Conservation (phyloP, 1,140 invertebrate genomes). For the Polypedilum pembai region DNA sequence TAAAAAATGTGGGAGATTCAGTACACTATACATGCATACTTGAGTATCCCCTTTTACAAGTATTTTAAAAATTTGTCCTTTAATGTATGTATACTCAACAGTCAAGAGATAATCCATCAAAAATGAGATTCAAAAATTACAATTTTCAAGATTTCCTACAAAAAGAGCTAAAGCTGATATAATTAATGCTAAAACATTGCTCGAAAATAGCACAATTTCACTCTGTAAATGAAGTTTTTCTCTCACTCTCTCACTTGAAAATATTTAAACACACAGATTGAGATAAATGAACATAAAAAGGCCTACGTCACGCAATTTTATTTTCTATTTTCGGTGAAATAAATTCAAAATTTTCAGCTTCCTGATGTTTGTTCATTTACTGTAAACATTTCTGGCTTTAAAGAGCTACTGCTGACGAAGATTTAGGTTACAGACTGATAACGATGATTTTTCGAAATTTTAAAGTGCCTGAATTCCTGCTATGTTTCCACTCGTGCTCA, state of each 20-base stretch:
- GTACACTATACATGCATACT: too few species aligned
- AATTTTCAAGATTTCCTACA: conserved; percentile 2
- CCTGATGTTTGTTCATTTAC: too few species aligned
- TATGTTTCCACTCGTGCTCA: too few species aligned
- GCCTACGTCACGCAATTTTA: conserved; percentile 11
- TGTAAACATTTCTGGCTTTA: too few species aligned
- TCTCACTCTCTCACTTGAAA: background rate
- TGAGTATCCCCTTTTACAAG: background rate
- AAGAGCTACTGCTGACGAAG: too few species aligned
- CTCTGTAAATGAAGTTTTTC: conserved; percentile 18
- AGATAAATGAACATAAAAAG: conserved; percentile 19
- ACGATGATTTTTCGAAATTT: too few species aligned
- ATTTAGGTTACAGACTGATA: too few species aligned
- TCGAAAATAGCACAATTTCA: conserved; percentile 12
- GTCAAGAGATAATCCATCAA: conserved; percentile 11
- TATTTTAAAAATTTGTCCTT: conserved; percentile 6
- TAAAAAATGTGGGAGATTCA: background rate
- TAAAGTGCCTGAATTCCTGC: too few species aligned
- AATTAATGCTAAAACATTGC: background rate
- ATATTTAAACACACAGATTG: background rate
- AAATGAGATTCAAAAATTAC: conserved; percentile 8
- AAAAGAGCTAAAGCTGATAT: too few species aligned
- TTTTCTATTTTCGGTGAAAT: background rate
- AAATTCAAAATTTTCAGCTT: background rate
- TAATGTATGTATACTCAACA: background rate